A percentile compares a stretch with the other conserved stretches of the same genome.
Conservation (phyloP, 2,113 vertebrate species). For the Noturus placidus region DNA sequence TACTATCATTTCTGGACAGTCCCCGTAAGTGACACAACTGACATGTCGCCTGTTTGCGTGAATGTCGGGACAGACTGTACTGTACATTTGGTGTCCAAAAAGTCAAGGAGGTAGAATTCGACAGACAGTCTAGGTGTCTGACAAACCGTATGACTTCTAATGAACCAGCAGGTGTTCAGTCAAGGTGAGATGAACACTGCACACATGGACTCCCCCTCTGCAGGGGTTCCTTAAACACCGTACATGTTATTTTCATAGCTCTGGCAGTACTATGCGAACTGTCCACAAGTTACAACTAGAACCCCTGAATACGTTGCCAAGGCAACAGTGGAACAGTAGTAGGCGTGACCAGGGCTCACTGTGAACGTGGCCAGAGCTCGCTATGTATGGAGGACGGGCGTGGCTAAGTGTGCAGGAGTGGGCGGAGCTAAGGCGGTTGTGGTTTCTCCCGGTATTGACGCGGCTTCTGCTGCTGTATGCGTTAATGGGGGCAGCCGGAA, state of each 20-base stretch:
- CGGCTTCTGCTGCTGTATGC: slow-evolving; percentile 34
- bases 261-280: neutral
- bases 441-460: slow-evolving; percentile 21
- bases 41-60: too few species aligned
- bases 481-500: slow-evolving; percentile 36
- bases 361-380: neutral
- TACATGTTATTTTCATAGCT: neutral
- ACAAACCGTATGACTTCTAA: neutral
- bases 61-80: too few species aligned
- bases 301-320: slow-evolving; percentile 67
- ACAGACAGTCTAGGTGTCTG: neutral
- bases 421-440: slow-evolving; percentile 33
- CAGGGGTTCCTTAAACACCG: neutral
- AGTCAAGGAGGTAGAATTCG: neutral
- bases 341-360: neutral
- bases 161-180: neutral
- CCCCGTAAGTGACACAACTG: too few species aligned
- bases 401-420: neutral
- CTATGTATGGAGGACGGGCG: neutral
- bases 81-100: too few species aligned
- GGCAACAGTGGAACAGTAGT: slow-evolving; percentile 62
- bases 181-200: neutral
- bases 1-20: too few species aligned
- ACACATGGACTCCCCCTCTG: neutral
- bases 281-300: slow-evolving; percentile 22